Percentiles rank a stretch among this genome's conserved stretches.
These are phyloP conservation scores for Pterocles orientalis DNA, from an alignment of 2,113 vertebrate genomes.

Conservation along the genomic window DNA sequence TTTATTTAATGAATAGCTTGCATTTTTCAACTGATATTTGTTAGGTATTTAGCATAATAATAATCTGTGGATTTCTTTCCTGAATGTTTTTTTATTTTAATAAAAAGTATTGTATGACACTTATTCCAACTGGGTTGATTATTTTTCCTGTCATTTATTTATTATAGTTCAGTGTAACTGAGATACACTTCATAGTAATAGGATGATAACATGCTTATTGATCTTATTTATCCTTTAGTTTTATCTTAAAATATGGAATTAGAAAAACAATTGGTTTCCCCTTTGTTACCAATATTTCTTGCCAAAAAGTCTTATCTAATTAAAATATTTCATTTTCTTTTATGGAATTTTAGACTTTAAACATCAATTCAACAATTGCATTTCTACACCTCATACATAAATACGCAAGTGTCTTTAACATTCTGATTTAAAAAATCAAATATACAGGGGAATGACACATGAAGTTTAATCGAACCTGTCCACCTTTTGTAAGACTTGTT, in stretches of 20 bases:
- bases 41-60: neutral
- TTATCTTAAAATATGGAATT: neutral
- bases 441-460: neutral
- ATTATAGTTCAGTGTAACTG: neutral
- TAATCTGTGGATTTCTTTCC: neutral
- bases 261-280: neutral
- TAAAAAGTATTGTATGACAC: neutral
- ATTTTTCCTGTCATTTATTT: slow-evolving; percentile 35
- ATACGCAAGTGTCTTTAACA: neutral
- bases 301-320: neutral
- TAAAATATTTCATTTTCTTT: neutral
- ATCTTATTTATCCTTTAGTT: neutral
- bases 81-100: neutral
- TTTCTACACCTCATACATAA: neutral
- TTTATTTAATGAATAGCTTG: slow-evolving; percentile 17
- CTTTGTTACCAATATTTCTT: neutral
- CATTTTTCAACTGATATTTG: neutral
- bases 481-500: neutral
- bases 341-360: neutral
- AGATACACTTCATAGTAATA: neutral
- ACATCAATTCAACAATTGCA: neutral
- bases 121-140: neutral
- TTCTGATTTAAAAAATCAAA: neutral
- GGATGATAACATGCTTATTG: neutral
- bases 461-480: neutral